Conservation (phyloP, 2,113 vertebrate species). For the Madoqua kirkii region DNA sequence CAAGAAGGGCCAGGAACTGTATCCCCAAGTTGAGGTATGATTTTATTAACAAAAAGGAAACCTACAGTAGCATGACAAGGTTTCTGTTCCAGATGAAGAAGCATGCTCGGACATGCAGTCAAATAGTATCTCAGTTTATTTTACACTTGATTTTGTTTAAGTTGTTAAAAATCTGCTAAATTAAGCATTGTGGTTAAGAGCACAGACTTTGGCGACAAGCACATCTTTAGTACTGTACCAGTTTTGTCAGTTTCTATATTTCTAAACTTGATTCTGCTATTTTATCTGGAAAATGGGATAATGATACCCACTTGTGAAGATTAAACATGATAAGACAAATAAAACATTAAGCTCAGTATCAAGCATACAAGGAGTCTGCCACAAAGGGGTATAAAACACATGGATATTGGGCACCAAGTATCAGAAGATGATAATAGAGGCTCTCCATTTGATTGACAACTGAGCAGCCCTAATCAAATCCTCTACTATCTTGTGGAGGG, state of each 20-base stretch:
- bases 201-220: background rate
- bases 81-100: background rate
- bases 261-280: background rate
- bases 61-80: background rate
- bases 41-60: slow-evolving; percentile 24
- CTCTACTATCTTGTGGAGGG: background rate
- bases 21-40: background rate
- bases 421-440: background rate
- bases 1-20: background rate
- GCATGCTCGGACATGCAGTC: background rate
- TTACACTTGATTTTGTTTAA: background rate
- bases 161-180: background rate
- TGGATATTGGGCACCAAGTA: fast-evolving
- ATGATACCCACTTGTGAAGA: background rate
- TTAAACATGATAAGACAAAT: background rate
- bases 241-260: background rate
- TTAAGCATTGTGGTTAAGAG: background rate
- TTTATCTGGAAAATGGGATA: background rate
- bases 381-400: background rate
- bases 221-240: background rate
- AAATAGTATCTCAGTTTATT: background rate
- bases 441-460: background rate
- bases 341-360: background rate
- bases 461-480: background rate
- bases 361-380: background rate